Percentiles rank a stretch among this genome's conserved stretches.
Evolutionary conservation across 2,888 invertebrate genomes (phyloP).

Genomic region (Chloroclystis v-ata): DNA sequence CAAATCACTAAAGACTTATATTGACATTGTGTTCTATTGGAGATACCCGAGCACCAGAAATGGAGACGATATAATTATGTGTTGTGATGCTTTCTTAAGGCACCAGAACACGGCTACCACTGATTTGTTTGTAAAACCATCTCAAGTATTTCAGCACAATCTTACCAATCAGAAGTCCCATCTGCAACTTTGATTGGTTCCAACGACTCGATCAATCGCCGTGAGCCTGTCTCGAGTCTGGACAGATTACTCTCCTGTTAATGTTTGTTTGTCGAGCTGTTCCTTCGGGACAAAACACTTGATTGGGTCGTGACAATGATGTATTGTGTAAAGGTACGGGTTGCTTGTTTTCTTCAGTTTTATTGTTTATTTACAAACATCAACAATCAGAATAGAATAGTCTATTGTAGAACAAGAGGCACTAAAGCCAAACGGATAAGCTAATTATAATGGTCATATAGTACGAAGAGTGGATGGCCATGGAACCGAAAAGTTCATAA

Average conservation of each 20-base stretch:
- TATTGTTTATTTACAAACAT: conserved; percentile 3
- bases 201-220: conserved; percentile 8
- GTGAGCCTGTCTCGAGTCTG: conserved; percentile 19
- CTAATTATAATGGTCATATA: no score
- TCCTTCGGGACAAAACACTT: conserved; percentile 34
- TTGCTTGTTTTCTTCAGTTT: conserved; percentile 11
- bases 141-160: conserved; percentile 32
- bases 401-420: no score
- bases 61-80: no score
- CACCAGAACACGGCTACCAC: no score
- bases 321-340: conserved; percentile 27
- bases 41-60: no score
- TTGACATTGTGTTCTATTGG: no score
- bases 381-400: neutral
- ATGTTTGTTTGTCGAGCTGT: conserved; percentile 36
- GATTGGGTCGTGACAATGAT: conserved; percentile 41
- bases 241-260: conserved; percentile 31
- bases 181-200: conserved; percentile 71
- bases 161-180: conserved; percentile 58
- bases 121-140: no score
- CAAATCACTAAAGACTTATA: no score
- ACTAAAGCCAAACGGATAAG: neutral
- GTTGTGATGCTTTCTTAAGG: no score
- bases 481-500: no score
- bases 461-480: no score